Conservation (phyloP, 1,140 invertebrate genomes). For the Trichonephila clavipes region DNA sequence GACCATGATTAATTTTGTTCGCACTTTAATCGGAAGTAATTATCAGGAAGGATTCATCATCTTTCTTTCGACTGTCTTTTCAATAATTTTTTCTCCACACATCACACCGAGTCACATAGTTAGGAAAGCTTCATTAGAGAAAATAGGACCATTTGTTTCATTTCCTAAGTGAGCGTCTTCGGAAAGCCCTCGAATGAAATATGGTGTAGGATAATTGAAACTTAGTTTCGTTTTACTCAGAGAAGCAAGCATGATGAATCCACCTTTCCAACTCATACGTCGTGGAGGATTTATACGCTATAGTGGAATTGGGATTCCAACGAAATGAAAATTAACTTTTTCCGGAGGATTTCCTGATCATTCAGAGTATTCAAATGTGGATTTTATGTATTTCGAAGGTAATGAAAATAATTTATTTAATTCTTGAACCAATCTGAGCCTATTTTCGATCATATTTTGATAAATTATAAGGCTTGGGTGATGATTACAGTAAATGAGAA, state of each 20-base stretch:
- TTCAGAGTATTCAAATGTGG: not conserved
- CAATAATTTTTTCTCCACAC: not conserved
- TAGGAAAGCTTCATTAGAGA: not conserved
- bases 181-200: not conserved
- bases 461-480: no score
- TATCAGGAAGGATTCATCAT: constrained; percentile 31
- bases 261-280: not conserved
- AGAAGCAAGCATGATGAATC: not conserved
- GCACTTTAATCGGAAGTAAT: constrained; percentile 32
- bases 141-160: constrained; percentile 35
- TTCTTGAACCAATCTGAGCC: no score
- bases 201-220: constrained; percentile 27
- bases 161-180: not conserved
- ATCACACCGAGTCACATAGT: not conserved
- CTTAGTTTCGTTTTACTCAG: constrained; percentile 34
- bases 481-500: no score
- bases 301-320: not conserved
- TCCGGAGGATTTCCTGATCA: not conserved
- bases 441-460: no score
- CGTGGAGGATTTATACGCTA: not conserved
- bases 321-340: not conserved
- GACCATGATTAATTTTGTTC: constrained; percentile 21
- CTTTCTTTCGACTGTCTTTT: constrained; percentile 29
- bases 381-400: no score
- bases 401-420: no score